These are phyloP conservation scores for Hepsetus odoe DNA, from an alignment of 2,113 vertebrate genomes.

Conservation along the genomic window DNA sequence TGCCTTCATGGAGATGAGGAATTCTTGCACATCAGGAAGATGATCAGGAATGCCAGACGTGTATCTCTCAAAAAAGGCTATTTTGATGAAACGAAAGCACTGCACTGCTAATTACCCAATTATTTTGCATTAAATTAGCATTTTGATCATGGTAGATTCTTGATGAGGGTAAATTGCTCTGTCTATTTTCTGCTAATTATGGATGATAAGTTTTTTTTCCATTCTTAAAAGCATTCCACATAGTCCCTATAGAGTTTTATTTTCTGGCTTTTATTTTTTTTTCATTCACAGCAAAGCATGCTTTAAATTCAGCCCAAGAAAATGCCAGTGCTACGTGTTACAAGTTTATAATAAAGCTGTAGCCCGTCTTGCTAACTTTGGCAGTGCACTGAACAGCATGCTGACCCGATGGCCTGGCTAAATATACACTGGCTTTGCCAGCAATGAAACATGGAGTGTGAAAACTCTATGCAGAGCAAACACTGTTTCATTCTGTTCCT, in stretches of 20 bases:
- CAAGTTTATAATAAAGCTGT: background rate
- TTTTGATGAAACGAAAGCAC: background rate
- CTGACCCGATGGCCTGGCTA: conserved; percentile 1
- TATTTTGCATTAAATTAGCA: background rate
- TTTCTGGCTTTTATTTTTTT: background rate
- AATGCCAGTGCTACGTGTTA: background rate
- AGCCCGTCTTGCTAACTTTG: background rate
- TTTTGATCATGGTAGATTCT: conserved; percentile 14
- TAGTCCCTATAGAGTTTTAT: background rate
- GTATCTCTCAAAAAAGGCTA: background rate
- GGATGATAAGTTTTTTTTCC: conserved; percentile 10
- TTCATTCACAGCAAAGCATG: background rate
- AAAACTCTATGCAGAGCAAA: background rate
- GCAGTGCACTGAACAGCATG: background rate
- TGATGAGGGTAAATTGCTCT: background rate
- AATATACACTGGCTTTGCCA: background rate
- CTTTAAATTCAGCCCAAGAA: background rate
- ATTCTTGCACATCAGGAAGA: no score
- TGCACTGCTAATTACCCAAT: conserved; percentile 18
- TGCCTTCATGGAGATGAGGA: background rate
- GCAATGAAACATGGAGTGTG: background rate
- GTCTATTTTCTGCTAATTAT: background rate
- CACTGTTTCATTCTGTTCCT: background rate
- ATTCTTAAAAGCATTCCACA: background rate
- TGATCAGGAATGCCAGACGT: background rate